Conservation (phyloP, 2,113 vertebrate species). For the Archocentrus centrarchus region DNA sequence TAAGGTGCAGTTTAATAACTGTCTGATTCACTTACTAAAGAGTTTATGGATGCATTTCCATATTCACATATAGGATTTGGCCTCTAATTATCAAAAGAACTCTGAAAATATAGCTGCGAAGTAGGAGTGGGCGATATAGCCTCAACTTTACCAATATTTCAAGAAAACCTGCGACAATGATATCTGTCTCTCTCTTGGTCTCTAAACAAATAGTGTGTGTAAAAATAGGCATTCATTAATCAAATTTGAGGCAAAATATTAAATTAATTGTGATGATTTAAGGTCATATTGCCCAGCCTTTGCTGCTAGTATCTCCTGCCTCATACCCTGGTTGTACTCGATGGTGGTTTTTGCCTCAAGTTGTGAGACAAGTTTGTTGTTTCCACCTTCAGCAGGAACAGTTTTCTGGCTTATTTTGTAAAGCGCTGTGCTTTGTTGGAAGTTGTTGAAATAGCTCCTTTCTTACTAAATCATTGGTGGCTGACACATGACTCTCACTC, state of each 20-base stretch:
- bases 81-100: not conserved
- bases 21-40: not conserved
- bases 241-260: not conserved
- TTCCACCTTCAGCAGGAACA: not conserved
- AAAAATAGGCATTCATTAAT: not conserved
- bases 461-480: not conserved
- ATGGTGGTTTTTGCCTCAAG: not conserved
- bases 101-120: not conserved
- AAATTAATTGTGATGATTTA: not conserved
- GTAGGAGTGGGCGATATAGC: not conserved
- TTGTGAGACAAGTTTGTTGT: not conserved
- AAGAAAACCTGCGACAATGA: not conserved
- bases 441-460: not conserved
- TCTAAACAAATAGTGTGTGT: no score
- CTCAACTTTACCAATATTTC: not conserved
- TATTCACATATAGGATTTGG: not conserved
- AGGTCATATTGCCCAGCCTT: not conserved
- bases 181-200: no score
- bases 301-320: not conserved
- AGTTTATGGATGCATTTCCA: not conserved
- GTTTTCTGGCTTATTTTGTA: not conserved
- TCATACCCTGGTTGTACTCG: not conserved
- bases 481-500: not conserved
- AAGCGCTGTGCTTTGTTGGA: not conserved
- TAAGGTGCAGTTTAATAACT: no score